Evolutionary conservation across 2,888 invertebrate species (phyloP).

Genomic region (Pristionchus japonicus): DNA sequence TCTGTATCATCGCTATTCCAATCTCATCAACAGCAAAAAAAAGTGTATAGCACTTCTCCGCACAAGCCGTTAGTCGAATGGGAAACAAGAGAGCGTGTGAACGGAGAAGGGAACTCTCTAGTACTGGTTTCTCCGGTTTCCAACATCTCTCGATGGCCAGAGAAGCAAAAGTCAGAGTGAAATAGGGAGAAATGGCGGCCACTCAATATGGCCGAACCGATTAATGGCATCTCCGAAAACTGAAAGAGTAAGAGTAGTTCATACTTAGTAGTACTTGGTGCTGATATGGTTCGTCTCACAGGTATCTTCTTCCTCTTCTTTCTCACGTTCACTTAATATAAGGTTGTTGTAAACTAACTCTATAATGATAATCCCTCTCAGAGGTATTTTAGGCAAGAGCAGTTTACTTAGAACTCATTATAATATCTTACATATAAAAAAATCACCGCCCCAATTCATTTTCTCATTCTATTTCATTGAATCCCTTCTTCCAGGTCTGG

Average conservation of each 20-base stretch:
- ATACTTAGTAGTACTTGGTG: background rate
- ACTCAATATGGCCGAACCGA: background rate
- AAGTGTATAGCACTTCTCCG: background rate
- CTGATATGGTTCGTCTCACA: background rate
- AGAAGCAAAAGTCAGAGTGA: no score
- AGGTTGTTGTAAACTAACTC: no score
- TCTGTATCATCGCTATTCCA: no score
- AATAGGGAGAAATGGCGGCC: background rate
- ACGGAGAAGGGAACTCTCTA: background rate
- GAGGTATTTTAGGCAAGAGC: no score
- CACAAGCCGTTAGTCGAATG: background rate
- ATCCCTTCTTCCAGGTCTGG: slow-evolving; percentile 75
- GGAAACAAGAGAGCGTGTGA: slow-evolving; percentile 13
- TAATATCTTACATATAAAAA: no score
- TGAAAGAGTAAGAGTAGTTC: background rate
- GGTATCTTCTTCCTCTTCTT: no score
- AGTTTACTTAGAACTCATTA: no score
- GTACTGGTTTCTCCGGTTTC: background rate
- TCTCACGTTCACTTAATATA: no score
- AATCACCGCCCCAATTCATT: no score
- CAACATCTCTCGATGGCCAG: background rate
- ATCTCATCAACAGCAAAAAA: no score
- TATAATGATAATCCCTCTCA: no score
- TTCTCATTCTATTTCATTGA: background rate
- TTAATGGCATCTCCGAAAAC: background rate